Percentiles rank a stretch among this genome's conserved stretches.
These are phyloP conservation scores for Nephila pilipes DNA, from an alignment of 1,140 invertebrate species.

Conservation along the genomic window DNA sequence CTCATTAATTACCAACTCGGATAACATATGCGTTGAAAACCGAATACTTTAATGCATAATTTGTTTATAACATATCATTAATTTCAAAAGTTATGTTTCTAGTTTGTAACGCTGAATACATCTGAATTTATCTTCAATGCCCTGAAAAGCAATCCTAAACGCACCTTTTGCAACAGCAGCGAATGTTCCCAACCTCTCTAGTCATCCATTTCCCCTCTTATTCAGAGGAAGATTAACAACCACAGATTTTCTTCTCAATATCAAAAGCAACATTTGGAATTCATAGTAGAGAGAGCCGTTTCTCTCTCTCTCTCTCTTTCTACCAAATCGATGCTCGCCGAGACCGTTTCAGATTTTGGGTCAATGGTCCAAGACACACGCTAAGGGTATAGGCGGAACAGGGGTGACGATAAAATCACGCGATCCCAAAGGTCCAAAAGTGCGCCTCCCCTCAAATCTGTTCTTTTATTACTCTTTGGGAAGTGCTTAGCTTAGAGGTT, in stretches of 20 bases:
- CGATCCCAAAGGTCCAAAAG: conserved; percentile 10
- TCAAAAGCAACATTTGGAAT: conserved; percentile 38
- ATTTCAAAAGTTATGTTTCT: no score
- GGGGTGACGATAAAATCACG: conserved; percentile 28
- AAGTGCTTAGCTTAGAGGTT: conserved; percentile 32
- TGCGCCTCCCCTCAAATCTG: conserved; percentile 6
- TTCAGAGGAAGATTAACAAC: conserved; percentile 1
- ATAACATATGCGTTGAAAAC: no score
- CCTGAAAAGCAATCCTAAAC: not conserved
- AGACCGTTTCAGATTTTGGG: conserved; percentile 26
- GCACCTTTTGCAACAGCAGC: not conserved
- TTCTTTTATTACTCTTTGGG: conserved; percentile 26
- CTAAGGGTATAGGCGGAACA: not conserved
- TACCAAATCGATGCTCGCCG: not conserved
- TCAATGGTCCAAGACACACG: conserved; percentile 37
- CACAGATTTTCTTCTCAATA: conserved; percentile 8
- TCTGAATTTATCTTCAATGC: not conserved
- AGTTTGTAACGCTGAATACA: not conserved
- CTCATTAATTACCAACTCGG: no score
- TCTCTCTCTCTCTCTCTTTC: not conserved
- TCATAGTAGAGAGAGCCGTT: not conserved
- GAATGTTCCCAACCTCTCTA: not conserved
- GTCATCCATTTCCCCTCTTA: not conserved
- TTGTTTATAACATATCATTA: no score
- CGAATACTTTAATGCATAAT: no score